These are phyloP conservation scores for Urocitellus parryii DNA, from an alignment of 2,113 vertebrate species.

Conservation along the genomic window DNA sequence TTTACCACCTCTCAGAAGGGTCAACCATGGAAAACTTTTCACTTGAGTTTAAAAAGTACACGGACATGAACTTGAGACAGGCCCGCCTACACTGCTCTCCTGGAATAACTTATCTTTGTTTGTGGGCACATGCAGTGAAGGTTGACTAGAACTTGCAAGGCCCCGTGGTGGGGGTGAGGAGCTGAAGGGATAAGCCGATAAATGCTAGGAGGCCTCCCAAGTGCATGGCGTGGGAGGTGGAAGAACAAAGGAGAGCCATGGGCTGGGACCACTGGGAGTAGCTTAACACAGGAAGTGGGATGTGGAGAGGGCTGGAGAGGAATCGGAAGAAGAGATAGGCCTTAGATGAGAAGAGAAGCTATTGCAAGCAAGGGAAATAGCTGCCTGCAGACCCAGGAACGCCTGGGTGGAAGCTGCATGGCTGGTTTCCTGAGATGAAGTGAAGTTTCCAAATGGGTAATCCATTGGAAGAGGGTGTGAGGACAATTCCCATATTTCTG, in stretches of 20 bases:
- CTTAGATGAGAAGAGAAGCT: not conserved
- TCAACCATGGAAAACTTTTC: slow-evolving; percentile 26
- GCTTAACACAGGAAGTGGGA: slow-evolving; percentile 1
- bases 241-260: slow-evolving; percentile 54
- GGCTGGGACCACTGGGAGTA: not conserved
- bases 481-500: not conserved
- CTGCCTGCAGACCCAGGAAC: not conserved
- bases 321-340: not conserved
- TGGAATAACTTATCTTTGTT: not conserved
- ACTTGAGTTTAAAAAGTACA: slow-evolving; percentile 7
- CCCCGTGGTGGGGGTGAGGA: not conserved
- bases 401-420: not conserved
- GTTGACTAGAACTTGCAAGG: not conserved
- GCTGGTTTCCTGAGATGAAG: not conserved
- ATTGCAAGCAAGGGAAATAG: slow-evolving; percentile 6
- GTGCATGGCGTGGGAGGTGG: not conserved
- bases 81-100: no score
- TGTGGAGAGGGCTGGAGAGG: not conserved
- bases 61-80: not conserved
- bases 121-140: not conserved
- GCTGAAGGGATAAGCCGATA: not conserved
- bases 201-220: not conserved
- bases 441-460: not conserved
- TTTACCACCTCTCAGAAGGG: not conserved
- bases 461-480: not conserved